phyloP scores from a whole-genome alignment of 2,888 invertebrate species.

The Drosophila lutescens region DNA sequence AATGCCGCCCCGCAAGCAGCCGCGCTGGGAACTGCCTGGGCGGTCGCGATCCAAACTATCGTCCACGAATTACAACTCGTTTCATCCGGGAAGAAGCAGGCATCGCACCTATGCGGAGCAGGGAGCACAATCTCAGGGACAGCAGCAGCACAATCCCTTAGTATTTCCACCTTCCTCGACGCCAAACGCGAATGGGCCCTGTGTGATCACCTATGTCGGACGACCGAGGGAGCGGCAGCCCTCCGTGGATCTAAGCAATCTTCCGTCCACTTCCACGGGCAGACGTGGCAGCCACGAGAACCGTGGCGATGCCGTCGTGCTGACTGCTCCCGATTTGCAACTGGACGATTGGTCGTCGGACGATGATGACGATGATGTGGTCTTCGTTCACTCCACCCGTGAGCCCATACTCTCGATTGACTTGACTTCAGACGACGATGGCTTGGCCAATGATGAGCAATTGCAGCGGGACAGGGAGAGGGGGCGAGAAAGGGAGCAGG shows the following conservation, averaged over 20 bases:
- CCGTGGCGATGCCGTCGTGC: slow-evolving; percentile 69
- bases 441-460: slow-evolving; percentile 22
- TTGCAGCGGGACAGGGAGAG: slow-evolving; percentile 12
- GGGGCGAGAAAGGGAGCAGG: not conserved
- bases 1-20: slow-evolving; percentile 50
- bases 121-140: not conserved
- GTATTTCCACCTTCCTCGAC: not conserved
- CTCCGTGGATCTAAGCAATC: slow-evolving; percentile 38
- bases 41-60: slow-evolving; percentile 44
- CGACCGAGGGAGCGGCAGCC: slow-evolving; percentile 51
- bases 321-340: slow-evolving; percentile 88
- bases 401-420: slow-evolving; percentile 86
- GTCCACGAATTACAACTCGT: slow-evolving; percentile 63
- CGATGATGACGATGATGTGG: slow-evolving; percentile 87
- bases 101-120: slow-evolving; percentile 66
- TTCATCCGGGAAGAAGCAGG: slow-evolving; percentile 62
- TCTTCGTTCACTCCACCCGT: slow-evolving; percentile 84
- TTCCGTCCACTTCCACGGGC: slow-evolving; percentile 56
- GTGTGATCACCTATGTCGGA: slow-evolving; percentile 69
- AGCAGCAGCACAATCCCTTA: slow-evolving; percentile 2
- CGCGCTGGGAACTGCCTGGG: slow-evolving; percentile 43
- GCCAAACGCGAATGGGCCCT: slow-evolving; percentile 50
- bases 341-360: slow-evolving; percentile 89
- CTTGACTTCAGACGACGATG: slow-evolving; percentile 86
- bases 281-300: slow-evolving; percentile 40